These are phyloP conservation scores for Leptinotarsa peninsularis DNA, from an alignment of 2,888 invertebrate genomes.

Conservation along the genomic window DNA sequence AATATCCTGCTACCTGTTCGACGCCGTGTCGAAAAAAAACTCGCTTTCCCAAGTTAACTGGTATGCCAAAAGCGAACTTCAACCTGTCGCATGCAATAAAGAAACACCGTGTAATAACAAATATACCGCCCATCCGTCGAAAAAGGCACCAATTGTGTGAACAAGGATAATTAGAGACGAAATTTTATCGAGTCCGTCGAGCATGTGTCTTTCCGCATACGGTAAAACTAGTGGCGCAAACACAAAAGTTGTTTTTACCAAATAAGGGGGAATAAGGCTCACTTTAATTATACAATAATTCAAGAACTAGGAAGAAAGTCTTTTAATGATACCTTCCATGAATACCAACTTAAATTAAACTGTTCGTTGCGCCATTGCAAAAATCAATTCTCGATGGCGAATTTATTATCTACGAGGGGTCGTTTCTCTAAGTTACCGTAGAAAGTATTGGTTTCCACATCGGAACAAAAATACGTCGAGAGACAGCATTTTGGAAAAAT, in stretches of 20 bases:
- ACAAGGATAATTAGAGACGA: conserved; percentile 50
- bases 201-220: conserved; percentile 52
- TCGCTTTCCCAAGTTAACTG: neutral
- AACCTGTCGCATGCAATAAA: conserved; percentile 7
- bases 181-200: conserved; percentile 49
- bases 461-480: no score
- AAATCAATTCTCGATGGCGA: conserved; percentile 25
- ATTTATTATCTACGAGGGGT: conserved; percentile 15
- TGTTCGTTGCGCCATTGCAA: conserved; percentile 34
- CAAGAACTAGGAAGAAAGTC: conserved; percentile 50
- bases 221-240: conserved; percentile 60
- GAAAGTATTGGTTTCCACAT: no score
- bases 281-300: conserved; percentile 52
- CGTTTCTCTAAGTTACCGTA: neutral
- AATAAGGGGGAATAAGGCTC: conserved; percentile 54
- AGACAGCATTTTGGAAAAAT: no score
- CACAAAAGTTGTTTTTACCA: conserved; percentile 58
- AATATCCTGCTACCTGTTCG: neutral
- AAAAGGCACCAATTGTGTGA: conserved; percentile 44
- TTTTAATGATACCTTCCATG: conserved; percentile 47
- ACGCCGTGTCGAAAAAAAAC: neutral
- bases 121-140: conserved; percentile 23
- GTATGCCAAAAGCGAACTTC: neutral
- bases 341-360: conserved; percentile 45
- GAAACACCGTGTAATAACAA: conserved; percentile 15